Conservation (phyloP, 2,113 vertebrate species). For the Haplochromis burtoni region DNA sequence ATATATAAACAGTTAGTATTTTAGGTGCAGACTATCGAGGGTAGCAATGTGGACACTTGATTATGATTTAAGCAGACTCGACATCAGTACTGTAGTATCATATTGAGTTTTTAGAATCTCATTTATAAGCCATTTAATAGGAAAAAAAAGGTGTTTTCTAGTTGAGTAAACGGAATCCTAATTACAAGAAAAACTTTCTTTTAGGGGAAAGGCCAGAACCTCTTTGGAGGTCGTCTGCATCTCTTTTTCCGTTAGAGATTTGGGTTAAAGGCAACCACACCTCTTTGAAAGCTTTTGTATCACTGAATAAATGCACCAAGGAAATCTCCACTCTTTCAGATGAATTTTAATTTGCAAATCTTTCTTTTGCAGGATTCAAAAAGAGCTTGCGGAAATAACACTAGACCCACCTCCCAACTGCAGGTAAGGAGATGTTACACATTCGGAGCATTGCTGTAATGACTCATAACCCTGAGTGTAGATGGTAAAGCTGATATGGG, state of each 20-base stretch:
- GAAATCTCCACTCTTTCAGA: background rate
- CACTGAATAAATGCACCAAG: background rate
- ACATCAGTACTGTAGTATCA: background rate
- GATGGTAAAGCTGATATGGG: background rate
- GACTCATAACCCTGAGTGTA: background rate
- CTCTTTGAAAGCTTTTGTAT: background rate
- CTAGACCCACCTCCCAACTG: conserved; percentile 98
- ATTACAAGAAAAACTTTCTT: background rate
- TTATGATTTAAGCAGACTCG: background rate
- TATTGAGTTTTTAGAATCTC: background rate
- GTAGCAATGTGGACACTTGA: background rate
- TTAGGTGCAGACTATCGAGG: background rate
- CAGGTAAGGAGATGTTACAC: conserved; percentile 78
- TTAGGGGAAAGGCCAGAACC: background rate
- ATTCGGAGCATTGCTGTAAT: background rate
- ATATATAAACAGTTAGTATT: background rate
- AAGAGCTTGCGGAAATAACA: conserved; percentile 98
- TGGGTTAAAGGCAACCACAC: background rate
- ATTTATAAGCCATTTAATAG: background rate
- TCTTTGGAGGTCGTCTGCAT: background rate
- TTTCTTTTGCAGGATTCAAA: conserved; percentile 86
- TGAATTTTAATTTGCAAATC: background rate
- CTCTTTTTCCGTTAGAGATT: background rate
- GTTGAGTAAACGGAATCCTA: background rate
- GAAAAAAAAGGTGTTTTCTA: too few species aligned